Base-by-base conservation (phyloP, 1,140 invertebrate genomes). In the Elymnias hypermnestra region DNA sequence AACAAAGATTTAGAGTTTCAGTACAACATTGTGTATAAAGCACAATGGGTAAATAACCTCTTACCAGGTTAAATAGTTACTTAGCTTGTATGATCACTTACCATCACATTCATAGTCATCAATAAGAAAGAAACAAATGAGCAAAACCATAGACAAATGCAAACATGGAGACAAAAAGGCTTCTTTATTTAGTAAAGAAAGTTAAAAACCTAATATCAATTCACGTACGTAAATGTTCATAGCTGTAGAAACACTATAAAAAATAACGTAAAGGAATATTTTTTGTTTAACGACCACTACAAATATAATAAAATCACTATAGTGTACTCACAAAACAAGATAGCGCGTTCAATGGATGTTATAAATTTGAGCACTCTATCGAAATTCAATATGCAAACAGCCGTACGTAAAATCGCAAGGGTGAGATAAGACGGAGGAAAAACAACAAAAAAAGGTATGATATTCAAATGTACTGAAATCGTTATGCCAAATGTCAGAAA, bases 331-430 rank as follows among this genome's bases (percentile, higher is more conserved):
- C 49, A 48, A 35, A 56, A 50, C 25, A 38, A 58, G 63, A 52
- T 56, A 62, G 41, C 65, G 65, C 69, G 61, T 61, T 70, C 53
- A 63, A 61, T 52, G 61, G 51, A 51, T 43, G 63, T 65, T 64
- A 77, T 83, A 81, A 76, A 76, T 79, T 78, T 71, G 61, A 76
- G 49, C 60, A 68, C 63, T 70, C 68, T 72, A 83, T 76, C 67
- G 70, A 50, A 71, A 78, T 78, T 65, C 76, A 68, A 78, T 78
- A 83, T 81, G 71, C 63, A 81, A 81, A 83, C 75, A 65, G 50
- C 45, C 40, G 39, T 57, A 61, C 58, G 45, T 48, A 52, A 63
- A 72, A 72, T 69, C 74, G 62, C 72, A 55, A 63, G 71, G 71
- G 78, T 53, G 61, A 71, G 76, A 81, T 77, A 76, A 78, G 74